phyloP scores from a whole-genome alignment of 2,888 invertebrate species.

The Glaucopsyche alexis region DNA sequence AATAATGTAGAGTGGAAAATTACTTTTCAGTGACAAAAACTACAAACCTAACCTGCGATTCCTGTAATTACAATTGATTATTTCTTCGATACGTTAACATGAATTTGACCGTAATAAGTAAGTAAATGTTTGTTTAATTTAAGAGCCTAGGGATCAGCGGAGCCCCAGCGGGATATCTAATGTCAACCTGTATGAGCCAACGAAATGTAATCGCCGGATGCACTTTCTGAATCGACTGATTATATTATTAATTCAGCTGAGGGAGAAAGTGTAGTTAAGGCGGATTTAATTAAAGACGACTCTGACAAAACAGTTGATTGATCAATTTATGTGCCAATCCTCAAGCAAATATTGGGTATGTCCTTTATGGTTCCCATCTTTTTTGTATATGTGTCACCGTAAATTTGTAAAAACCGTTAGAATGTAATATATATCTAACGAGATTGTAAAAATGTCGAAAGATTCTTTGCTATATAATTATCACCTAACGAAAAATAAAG shows the following conservation, averaged over 20 bases:
- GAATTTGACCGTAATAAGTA: neutral
- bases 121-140: conserved; percentile 18
- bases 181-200: conserved; percentile 43
- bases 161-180: conserved; percentile 28
- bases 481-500: no score
- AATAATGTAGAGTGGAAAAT: no score
- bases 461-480: no score
- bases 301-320: neutral
- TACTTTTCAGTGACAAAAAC: neutral
- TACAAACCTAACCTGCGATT: neutral
- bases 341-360: no score
- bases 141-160: conserved; percentile 19
- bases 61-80: neutral
- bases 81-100: neutral
- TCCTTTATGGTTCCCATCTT: no score
- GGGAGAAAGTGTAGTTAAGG: conserved; percentile 36
- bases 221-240: conserved; percentile 44
- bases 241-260: conserved; percentile 41
- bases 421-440: no score
- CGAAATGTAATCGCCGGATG: conserved; percentile 47
- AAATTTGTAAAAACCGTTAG: no score
- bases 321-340: neutral
- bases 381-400: no score
- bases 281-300: conserved; percentile 36
- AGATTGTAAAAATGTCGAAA: no score